phyloP scores from a whole-genome alignment of 1,140 invertebrate species.

The Pseudomyrmex pallidus region DNA sequence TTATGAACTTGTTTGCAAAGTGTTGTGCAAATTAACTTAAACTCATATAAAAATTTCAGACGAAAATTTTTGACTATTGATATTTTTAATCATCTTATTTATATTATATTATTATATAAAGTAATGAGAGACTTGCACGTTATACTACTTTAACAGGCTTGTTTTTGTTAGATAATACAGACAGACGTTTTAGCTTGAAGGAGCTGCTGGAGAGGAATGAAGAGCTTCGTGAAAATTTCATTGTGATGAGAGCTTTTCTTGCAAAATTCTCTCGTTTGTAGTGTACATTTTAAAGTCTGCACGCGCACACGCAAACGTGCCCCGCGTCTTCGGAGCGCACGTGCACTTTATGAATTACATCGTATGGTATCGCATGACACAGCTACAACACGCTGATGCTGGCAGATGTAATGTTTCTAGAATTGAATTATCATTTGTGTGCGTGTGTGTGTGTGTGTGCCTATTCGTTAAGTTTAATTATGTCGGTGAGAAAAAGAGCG shows the following conservation, averaged over 20 bases:
- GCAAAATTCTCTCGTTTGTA: neutral
- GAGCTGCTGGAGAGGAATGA: no score
- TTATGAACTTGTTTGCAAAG: no score
- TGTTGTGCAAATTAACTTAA: no score
- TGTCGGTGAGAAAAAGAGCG: neutral
- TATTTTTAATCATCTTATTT: no score
- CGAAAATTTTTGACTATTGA: no score
- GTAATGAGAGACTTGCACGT: no score
- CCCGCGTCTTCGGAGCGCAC: no score
- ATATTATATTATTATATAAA: no score
- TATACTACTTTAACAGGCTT: neutral
- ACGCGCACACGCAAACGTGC: neutral
- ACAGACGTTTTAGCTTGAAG: neutral
- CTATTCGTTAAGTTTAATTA: constrained; percentile 43
- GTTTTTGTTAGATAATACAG: neutral
- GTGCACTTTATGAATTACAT: constrained; percentile 27
- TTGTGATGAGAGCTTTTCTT: neutral
- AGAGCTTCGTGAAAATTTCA: constrained; percentile 29
- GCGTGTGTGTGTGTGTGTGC: neutral
- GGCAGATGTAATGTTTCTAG: constrained; percentile 51
- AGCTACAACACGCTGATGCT: constrained; percentile 13
- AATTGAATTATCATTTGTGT: constrained; percentile 48
- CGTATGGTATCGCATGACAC: constrained; percentile 24
- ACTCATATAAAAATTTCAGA: no score
- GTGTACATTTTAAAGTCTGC: neutral